Percentiles rank a stretch among this genome's conserved stretches.
Conservation (phyloP, 2,797 vertebrate genomes). For the Chaenodraco wilsoni region DNA sequence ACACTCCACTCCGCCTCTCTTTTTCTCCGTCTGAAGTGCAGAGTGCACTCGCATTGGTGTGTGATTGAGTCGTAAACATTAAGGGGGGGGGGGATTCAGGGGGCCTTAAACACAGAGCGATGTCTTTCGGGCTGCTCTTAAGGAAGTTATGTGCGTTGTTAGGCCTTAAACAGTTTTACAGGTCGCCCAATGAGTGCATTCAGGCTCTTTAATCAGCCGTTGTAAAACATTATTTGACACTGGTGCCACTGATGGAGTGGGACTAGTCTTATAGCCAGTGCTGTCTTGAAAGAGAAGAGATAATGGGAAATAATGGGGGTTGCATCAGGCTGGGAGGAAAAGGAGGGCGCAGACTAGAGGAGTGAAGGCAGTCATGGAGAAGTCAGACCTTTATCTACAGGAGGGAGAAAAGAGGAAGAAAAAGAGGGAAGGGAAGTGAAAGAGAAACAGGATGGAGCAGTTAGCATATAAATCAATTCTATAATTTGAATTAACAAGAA, state of each 20-base stretch:
- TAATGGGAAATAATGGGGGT: conserved; percentile 75
- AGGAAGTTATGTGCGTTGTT: conserved; percentile 70
- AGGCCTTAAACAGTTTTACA: conserved; percentile 70
- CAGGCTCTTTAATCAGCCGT: conserved; percentile 44
- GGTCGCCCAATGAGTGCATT: conserved; percentile 58
- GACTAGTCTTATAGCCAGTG: conserved; percentile 69
- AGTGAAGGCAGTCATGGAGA: conserved; percentile 78
- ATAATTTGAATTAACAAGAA: conserved; percentile 70
- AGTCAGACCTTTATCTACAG: conserved; percentile 84
- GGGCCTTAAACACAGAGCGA: conserved; percentile 46
- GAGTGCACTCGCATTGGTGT: conserved; percentile 50
- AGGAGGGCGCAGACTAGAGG: conserved; percentile 76
- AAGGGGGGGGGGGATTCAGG: conserved; percentile 48
- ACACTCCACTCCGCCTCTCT: conserved; percentile 35
- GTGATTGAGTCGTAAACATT: conserved; percentile 72
- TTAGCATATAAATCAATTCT: conserved; percentile 76
- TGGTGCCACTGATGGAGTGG: conserved; percentile 53
- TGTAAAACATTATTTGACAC: conserved; percentile 65
- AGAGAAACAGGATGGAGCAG: conserved; percentile 73
- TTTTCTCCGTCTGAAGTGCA: conserved; percentile 55
- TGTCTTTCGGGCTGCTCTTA: conserved; percentile 53
- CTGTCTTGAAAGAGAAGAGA: conserved; percentile 70
- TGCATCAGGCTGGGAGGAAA: conserved; percentile 74
- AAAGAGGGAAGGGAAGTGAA: conserved; percentile 44
- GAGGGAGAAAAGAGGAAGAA: conserved; percentile 57